Evolutionary conservation across 2,113 vertebrate species (phyloP), one percentile per base, ranked within the genome.

Genomic region (Pristiophorus japonicus): DNA sequence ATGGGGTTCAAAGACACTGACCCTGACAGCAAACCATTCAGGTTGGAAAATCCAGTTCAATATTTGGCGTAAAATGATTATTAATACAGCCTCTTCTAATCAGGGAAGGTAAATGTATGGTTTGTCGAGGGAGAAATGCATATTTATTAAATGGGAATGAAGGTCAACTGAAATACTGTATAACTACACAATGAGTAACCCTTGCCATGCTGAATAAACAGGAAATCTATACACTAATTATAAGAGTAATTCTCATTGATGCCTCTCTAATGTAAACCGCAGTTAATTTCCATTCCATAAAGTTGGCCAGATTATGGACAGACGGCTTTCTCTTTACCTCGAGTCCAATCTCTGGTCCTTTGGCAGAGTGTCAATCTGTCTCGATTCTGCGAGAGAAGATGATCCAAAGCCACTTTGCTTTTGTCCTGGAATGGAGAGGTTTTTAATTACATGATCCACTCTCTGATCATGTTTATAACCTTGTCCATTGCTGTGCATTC

Each of bases 1-100:
- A 99, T 99, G 99, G 99, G 99, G 95, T 99, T 99, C 97, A 99
- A 99, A 97, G 99, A 99, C 96, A 99, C 99, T 0, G 99, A 99
- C 34, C 99, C 99, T 0, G 99, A 99, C 97, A 99, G 97, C 96
- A 98, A 99, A 96, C 99, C 99, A 0, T 99, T 99, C 98, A 99
- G 99, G 99, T 99, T 67, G 30, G 91, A 73, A 94, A 22, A 66
- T 65, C 22, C 38, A 11, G n/a, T 20, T 94, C 0, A 38, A 45
- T 94, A 24, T 94, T 62, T 65, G 38, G 8, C 20, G 91, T 12
- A 45, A 94, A 42, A 67, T 22, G 14, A 59, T 90, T 2, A 90
- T 20, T 45, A 45, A 45, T 42, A 38, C 78, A 22, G 18, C 38
- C 78, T 81, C 38, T 81, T n/a, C n/a, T 24, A 12, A 78, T 2